phyloP scores from a whole-genome alignment of 2,113 vertebrate genomes.

The Speoplatyrhinus poulsoni region DNA sequence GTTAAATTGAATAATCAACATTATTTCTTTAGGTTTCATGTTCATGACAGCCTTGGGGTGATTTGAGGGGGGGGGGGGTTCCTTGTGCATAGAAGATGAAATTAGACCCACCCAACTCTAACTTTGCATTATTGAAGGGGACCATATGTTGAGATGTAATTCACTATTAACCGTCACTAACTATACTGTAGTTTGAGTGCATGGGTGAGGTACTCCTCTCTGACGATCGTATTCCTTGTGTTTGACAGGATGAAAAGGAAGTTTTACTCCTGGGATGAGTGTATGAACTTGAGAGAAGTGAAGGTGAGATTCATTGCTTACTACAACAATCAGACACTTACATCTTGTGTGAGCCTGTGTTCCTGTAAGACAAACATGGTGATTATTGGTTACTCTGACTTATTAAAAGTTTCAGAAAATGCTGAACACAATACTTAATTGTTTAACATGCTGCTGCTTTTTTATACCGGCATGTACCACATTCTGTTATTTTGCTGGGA shows the following conservation, averaged over 20 bases:
- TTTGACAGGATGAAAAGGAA: conserved; percentile 94
- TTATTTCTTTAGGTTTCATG: not conserved
- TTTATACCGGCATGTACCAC: no score
- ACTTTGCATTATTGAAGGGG: conserved; percentile 41
- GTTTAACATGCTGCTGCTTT: no score
- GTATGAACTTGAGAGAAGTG: conserved; percentile 97
- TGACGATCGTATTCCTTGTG: not conserved
- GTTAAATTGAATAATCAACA: not conserved
- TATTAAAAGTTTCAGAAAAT: no score
- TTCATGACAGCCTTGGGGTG: not conserved
- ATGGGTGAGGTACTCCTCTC: not conserved
- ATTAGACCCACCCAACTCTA: conserved; percentile 4
- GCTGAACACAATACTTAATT: no score
- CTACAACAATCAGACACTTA: no score
- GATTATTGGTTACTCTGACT: no score
- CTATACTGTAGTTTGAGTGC: not conserved
- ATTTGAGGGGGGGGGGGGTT: not conserved
- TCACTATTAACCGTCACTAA: not conserved
- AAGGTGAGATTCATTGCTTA: conserved; percentile 80
- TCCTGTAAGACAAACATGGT: no score
- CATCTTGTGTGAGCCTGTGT: no score
- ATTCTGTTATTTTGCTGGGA: no score
- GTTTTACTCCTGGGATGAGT: conserved; percentile 99
- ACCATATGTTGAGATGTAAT: not conserved
- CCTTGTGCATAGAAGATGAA: conserved; percentile 7